phyloP scores from a whole-genome alignment of 2,888 invertebrate species.

The Polymixis lichenea region DNA sequence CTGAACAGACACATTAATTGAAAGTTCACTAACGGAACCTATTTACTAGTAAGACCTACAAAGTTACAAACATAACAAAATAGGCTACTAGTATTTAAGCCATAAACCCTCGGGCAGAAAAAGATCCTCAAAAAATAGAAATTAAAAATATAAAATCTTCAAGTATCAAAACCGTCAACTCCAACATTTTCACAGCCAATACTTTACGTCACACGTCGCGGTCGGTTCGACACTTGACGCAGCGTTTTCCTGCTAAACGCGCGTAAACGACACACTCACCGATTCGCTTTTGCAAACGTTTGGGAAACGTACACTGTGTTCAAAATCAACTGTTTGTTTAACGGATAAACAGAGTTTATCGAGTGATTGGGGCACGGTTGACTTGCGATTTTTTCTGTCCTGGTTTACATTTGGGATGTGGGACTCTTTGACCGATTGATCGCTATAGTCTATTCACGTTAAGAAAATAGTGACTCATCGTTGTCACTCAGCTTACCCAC shows the following conservation, averaged over 20 bases:
- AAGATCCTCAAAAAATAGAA: not conserved
- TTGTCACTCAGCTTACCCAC: no score
- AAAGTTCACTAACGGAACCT: not conserved
- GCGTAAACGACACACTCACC: conserved; percentile 37
- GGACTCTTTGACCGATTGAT: not conserved
- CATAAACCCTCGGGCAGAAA: not conserved
- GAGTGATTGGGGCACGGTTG: conserved; percentile 31
- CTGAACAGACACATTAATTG: not conserved
- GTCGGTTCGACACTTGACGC: conserved; percentile 56
- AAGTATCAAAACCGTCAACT: conserved; percentile 56
- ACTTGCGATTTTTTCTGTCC: conserved; percentile 10
- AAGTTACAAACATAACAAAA: not conserved
- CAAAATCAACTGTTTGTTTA: conserved; percentile 47
- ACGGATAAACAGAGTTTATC: conserved; percentile 40
- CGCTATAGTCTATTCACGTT: no score
- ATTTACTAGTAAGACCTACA: not conserved
- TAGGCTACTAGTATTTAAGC: not conserved
- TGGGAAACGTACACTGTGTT: conserved; percentile 34
- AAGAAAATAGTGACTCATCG: no score
- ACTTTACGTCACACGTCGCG: conserved; percentile 59
- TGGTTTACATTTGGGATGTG: conserved; percentile 4
- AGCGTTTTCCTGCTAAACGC: conserved; percentile 49
- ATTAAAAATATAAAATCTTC: not conserved
- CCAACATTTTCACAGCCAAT: conserved; percentile 48
- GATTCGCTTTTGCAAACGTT: conserved; percentile 43